Evolutionary conservation across 2,888 invertebrate species (phyloP), one percentile per base, ranked within the genome.

Genomic region (Chloromyia formosa): DNA sequence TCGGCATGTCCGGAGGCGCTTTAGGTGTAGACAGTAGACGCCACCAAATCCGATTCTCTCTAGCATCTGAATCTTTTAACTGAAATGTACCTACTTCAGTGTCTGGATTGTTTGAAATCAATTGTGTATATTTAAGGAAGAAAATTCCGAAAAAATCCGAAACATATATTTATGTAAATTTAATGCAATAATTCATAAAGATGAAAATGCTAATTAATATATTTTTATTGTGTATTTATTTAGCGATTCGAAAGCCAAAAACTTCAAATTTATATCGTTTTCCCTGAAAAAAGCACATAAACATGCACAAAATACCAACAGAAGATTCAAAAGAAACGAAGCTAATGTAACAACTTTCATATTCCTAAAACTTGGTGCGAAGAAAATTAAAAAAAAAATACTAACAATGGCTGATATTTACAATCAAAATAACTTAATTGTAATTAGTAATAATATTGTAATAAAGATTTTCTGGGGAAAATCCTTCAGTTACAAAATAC

Each of bases 301-400:
- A 35, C 49, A 49, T 49, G 12, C 49, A 5, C 12, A 49, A 49
- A 49, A 49, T 49, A n/a, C 49, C 16, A 49, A n/a, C 10, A 12
- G 16, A 49, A 49, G 3, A 56, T 54, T 54, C 4, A 54, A 10
- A 53, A 2, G 53, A 20, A 16, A 4, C 56, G 18, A 56, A 56
- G 10, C 27, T 35, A 35, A 35, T 35, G 27, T 7, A 53, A 53
- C 20, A 27, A 61, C n/a, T 14, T 27, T 27, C n/a, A 61, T 49
- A 23, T 68, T 68, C 22, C 53, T 68, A 22, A 3, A 22, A 49
- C 20, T 16, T 69, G 68, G 68, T 69, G 68, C 53, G 68, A n/a
- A 16, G 54, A 9, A 4, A 49, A 49, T 20, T 62, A 16, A 40
- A 62, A 62, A 16, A 35, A 35, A 35, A 7, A 35, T 7, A 35